Conservation (phyloP, 2,797 vertebrate genomes). For the Lepilemur septentrionalis region DNA sequence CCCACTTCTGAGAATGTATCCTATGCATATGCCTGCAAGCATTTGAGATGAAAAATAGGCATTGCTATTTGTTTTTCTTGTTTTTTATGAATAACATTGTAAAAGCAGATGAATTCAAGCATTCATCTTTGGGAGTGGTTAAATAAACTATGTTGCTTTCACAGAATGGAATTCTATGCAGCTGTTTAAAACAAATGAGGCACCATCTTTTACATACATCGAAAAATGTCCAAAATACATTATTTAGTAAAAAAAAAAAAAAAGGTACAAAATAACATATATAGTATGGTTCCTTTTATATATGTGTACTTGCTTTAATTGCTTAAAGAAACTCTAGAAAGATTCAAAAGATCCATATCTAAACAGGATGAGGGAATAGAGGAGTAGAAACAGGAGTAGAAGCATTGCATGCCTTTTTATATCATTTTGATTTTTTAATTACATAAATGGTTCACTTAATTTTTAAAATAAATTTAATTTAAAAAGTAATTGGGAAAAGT, state of each 20-base stretch:
- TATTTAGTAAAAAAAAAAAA: not conserved
- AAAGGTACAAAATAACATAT: not conserved
- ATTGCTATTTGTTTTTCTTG: not conserved
- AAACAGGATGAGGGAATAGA: not conserved
- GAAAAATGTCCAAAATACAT: slow-evolving; percentile 1
- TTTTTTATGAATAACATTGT: not conserved
- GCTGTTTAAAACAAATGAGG: not conserved
- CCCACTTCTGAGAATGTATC: not conserved
- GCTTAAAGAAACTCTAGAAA: not conserved
- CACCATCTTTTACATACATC: not conserved
- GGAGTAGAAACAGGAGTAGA: not conserved
- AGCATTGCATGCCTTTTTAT: not conserved
- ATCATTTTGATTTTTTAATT: not conserved
- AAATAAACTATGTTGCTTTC: not conserved
- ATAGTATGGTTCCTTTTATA: not conserved
- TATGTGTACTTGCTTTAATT: not conserved
- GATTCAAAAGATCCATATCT: not conserved
- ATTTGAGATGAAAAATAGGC: not conserved
- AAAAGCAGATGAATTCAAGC: not conserved
- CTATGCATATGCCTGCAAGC: not conserved
- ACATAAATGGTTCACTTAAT: not conserved
- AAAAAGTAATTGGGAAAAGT: not conserved
- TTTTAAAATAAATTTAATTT: slow-evolving; percentile 32
- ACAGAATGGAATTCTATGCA: not conserved
- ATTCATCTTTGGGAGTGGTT: not conserved